Evolutionary conservation across 2,797 vertebrate species (phyloP).

Genomic region (Pachyuromys duprasi): DNA sequence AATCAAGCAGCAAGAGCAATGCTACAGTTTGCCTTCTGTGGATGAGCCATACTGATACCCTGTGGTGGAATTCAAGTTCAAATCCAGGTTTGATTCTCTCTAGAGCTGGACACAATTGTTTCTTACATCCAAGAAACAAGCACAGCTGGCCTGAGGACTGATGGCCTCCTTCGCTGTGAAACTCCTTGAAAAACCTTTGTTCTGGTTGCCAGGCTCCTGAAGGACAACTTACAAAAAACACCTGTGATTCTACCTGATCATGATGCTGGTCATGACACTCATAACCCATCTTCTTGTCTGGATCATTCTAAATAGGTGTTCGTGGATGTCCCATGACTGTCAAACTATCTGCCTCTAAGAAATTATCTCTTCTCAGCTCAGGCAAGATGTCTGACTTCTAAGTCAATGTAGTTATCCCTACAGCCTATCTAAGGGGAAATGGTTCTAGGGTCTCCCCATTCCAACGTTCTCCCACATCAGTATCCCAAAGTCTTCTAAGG

Average conservation of each 20-base stretch:
- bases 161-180: background rate
- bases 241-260: background rate
- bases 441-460: background rate
- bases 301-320: background rate
- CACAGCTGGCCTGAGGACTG: background rate
- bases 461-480: background rate
- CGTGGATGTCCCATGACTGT: background rate
- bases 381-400: background rate
- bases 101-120: background rate
- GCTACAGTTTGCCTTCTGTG: background rate
- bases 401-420: background rate
- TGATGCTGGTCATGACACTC: background rate
- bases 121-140: background rate
- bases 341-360: slow-evolving; percentile 41
- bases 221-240: background rate
- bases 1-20: background rate
- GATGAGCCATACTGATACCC: background rate
- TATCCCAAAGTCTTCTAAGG: background rate
- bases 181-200: background rate
- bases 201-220: background rate
- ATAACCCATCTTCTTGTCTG: background rate
- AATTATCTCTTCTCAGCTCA: background rate
- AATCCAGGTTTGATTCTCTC: background rate
- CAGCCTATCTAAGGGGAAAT: background rate
- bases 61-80: background rate